Conservation (phyloP, 2,888 invertebrate genomes). For the Magallana nippona region DNA sequence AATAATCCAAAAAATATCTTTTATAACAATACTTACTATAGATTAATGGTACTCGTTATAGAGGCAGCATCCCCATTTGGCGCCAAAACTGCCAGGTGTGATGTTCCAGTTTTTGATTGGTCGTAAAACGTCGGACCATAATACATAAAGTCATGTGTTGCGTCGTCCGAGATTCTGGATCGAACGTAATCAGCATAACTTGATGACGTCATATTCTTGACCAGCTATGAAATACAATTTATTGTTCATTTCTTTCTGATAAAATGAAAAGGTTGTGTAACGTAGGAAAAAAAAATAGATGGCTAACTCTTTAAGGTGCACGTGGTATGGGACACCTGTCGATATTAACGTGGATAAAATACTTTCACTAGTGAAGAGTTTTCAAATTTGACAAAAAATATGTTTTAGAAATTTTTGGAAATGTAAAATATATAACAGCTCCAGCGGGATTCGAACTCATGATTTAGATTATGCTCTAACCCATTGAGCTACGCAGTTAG, state of each 20-base stretch:
- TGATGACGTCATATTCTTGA: conserved; percentile 72
- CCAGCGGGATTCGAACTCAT: too few species aligned
- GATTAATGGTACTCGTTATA: conserved; percentile 93
- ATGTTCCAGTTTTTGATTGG: conserved; percentile 87
- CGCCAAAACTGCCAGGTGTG: conserved; percentile 92
- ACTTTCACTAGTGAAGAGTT: too few species aligned
- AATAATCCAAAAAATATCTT: not conserved
- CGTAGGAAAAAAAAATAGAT: too few species aligned
- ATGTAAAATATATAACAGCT: too few species aligned
- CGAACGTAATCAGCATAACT: conserved; percentile 68
- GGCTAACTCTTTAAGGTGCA: too few species aligned
- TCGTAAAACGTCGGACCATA: conserved; percentile 81
- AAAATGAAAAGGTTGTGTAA: too few species aligned
- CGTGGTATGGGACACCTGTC: too few species aligned
- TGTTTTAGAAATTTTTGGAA: too few species aligned
- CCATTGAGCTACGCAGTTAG: too few species aligned
- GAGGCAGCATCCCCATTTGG: conserved; percentile 95
- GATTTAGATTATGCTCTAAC: too few species aligned
- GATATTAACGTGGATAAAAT: too few species aligned
- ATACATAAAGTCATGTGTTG: conserved; percentile 70
- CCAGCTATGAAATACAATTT: conserved; percentile 58
- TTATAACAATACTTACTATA: conserved; percentile 84
- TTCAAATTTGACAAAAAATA: too few species aligned
- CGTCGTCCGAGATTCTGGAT: conserved; percentile 68
- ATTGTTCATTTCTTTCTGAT: not conserved